Evolutionary conservation across 2,888 invertebrate species (phyloP).

Genomic region (Theretra japonica): DNA sequence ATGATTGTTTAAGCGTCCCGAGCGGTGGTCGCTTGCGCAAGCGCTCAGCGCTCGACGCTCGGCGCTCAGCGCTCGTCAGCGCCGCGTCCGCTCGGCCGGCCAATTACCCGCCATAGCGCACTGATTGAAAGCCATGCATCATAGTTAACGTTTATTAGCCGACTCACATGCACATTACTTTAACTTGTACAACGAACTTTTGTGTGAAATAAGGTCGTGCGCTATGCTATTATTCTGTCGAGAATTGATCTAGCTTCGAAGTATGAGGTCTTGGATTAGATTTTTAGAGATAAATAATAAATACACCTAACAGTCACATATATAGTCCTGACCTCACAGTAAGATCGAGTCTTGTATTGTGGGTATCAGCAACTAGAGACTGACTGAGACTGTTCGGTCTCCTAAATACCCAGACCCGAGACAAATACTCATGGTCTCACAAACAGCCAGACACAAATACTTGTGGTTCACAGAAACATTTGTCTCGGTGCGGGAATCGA

Average conservation of each 20-base stretch:
- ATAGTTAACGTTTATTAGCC: constrained; percentile 45
- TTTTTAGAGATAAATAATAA: no score
- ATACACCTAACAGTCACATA: no score
- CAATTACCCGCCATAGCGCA: constrained; percentile 55
- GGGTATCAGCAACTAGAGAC: no score
- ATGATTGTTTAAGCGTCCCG: constrained; percentile 13
- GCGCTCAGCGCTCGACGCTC: background rate
- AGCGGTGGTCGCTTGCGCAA: constrained; percentile 30
- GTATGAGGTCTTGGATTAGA: background rate
- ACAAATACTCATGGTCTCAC: no score
- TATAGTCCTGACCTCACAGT: no score
- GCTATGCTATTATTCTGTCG: background rate
- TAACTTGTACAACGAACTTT: constrained; percentile 16
- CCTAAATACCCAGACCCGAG: no score
- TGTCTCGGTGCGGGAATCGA: no score
- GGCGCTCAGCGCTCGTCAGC: constrained; percentile 3
- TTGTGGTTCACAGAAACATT: no score
- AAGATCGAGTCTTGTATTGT: no score
- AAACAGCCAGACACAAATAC: no score
- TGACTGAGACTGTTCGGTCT: no score
- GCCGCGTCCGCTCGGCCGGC: constrained; percentile 45
- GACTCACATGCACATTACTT: constrained; percentile 18
- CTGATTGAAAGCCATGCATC: constrained; percentile 53
- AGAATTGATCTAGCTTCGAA: background rate
- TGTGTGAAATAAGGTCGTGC: constrained; percentile 11